Conservation (phyloP, 2,888 invertebrate genomes). For the Folsomia manolachei region DNA sequence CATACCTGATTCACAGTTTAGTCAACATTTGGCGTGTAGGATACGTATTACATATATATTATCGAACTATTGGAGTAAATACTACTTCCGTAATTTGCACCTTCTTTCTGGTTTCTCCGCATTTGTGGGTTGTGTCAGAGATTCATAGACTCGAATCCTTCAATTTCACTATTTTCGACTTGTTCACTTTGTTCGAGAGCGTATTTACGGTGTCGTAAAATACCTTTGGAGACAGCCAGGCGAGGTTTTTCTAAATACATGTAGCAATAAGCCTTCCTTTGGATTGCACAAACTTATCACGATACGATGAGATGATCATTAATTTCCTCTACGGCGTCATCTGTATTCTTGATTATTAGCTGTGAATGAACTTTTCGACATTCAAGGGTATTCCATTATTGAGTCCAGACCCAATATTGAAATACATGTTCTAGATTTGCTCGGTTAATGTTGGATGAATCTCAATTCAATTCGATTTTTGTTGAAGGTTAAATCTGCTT, state of each 20-base stretch:
- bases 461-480: not conserved
- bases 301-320: not conserved
- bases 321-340: not conserved
- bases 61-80: too few relatives aligned
- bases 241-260: too few relatives aligned
- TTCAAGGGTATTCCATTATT: not conserved
- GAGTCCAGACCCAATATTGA: not conserved
- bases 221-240: not conserved
- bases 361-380: slow-evolving; percentile 8
- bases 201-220: not conserved
- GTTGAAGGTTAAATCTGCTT: not conserved
- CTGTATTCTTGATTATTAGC: not conserved
- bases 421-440: not conserved
- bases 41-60: too few relatives aligned
- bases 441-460: not conserved
- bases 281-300: not conserved
- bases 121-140: not conserved
- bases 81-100: not conserved
- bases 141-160: not conserved
- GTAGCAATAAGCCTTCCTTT: not conserved
- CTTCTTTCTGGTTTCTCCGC: not conserved
- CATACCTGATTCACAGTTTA: too few relatives aligned
- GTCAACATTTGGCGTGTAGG: too few relatives aligned
- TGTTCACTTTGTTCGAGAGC: not conserved
- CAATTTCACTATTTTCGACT: too few relatives aligned